Evolutionary conservation across 2,113 vertebrate genomes (phyloP).

Genomic region (Gopherus flavomarginatus): DNA sequence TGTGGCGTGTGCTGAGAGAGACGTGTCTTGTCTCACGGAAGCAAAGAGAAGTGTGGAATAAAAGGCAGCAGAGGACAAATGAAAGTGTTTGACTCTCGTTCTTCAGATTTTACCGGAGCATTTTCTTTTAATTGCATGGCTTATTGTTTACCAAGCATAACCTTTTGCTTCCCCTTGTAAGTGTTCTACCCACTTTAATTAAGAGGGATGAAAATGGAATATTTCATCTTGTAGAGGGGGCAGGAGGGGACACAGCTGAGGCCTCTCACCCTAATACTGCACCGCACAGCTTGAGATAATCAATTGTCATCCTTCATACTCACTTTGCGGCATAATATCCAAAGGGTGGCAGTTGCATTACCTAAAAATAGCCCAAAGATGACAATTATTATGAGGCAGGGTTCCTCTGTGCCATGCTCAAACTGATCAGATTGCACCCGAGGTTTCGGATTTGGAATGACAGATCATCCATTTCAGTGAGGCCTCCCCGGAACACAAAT

Average conservation of each 20-base stretch:
- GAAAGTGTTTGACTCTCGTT: slow-evolving; percentile 48
- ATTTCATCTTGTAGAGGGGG: slow-evolving; percentile 34
- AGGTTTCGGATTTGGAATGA: neutral
- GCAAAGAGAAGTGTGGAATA: neutral
- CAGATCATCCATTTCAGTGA: neutral
- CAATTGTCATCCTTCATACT: slow-evolving; percentile 37
- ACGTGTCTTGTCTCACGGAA: neutral
- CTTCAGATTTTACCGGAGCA: neutral
- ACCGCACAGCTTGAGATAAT: neutral
- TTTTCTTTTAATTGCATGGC: slow-evolving; percentile 47
- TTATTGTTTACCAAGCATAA: slow-evolving; percentile 48
- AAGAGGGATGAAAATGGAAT: slow-evolving; percentile 40
- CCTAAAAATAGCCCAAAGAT: neutral
- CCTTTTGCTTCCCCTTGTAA: slow-evolving; percentile 41
- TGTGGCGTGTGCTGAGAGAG: neutral
- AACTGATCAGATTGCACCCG: accelerated
- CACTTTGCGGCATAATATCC: slow-evolving; percentile 3
- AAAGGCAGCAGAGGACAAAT: slow-evolving; percentile 34
- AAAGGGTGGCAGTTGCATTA: neutral
- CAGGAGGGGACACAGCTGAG: slow-evolving; percentile 58
- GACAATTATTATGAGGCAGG: neutral
- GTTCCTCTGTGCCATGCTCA: neutral
- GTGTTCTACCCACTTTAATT: slow-evolving; percentile 41
- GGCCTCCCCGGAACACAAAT: neutral
- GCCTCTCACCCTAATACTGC: neutral